These are phyloP conservation scores for Taeniopygia guttata DNA, from an alignment of 2,797 vertebrate species.

Conservation along the genomic window DNA sequence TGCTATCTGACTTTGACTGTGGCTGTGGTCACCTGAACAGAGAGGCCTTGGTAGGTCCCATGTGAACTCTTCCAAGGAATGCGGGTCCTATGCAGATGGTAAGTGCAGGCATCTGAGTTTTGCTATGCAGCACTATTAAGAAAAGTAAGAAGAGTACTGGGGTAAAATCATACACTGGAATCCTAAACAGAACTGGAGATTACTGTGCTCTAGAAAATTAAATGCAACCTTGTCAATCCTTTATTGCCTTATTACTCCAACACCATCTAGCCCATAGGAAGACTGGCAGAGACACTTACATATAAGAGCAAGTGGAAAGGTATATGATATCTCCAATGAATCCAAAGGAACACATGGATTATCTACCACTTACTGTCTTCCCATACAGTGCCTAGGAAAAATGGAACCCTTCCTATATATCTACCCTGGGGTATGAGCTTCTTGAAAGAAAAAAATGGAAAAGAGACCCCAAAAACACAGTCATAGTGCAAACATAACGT, in stretches of 20 bases:
- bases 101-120: background rate
- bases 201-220: background rate
- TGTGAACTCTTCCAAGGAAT: background rate
- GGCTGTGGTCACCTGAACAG: background rate
- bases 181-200: background rate
- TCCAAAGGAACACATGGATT: background rate
- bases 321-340: background rate
- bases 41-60: background rate
- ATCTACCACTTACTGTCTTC: background rate
- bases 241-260: background rate
- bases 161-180: background rate
- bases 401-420: background rate
- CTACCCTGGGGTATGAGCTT: background rate
- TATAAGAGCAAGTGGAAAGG: background rate
- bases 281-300: background rate
- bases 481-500: background rate
- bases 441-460: background rate
- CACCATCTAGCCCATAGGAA: fast-evolving
- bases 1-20: background rate
- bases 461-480: background rate
- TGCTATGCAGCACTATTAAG: background rate
- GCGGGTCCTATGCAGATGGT: fast-evolving
- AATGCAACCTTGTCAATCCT: background rate
- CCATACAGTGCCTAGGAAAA: background rate
- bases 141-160: background rate